phyloP scores from a whole-genome alignment of 2,113 vertebrate species.

The Leptobrachium leishanense region DNA sequence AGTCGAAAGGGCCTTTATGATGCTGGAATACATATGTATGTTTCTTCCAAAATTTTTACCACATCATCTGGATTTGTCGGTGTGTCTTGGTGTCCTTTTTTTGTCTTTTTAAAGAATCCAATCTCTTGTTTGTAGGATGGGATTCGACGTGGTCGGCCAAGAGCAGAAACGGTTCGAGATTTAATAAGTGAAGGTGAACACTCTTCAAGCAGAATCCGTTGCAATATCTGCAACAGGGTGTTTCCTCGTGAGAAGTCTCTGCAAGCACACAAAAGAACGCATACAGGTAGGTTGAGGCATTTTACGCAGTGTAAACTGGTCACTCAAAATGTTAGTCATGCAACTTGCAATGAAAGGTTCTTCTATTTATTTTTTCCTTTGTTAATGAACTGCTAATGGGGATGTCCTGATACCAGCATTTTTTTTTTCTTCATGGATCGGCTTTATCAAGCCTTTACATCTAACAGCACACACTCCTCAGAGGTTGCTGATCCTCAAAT shows the following conservation, averaged over 20 bases:
- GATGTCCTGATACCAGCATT: no score
- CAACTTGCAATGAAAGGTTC: no score
- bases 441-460: no score
- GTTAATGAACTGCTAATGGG: no score
- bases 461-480: no score
- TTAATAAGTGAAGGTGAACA: slow-evolving; percentile 92
- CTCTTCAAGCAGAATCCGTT: slow-evolving; percentile 95
- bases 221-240: slow-evolving; percentile 93
- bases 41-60: background rate
- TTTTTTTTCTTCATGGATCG: no score
- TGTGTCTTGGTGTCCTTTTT: background rate
- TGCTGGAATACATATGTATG: background rate
- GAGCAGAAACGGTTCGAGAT: slow-evolving; percentile 90
- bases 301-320: no score
- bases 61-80: background rate
- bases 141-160: slow-evolving; percentile 85
- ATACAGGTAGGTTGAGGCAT: slow-evolving; percentile 78
- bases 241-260: slow-evolving; percentile 95
- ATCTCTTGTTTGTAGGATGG: slow-evolving; percentile 74
- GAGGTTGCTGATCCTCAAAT: no score
- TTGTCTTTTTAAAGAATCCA: background rate
- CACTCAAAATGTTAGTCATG: no score
- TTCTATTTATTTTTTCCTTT: no score
- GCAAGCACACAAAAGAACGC: slow-evolving; percentile 95
- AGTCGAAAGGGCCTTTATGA: no score